Base-by-base conservation (phyloP, 2,113 vertebrate species). In the Mirza zaza region DNA sequence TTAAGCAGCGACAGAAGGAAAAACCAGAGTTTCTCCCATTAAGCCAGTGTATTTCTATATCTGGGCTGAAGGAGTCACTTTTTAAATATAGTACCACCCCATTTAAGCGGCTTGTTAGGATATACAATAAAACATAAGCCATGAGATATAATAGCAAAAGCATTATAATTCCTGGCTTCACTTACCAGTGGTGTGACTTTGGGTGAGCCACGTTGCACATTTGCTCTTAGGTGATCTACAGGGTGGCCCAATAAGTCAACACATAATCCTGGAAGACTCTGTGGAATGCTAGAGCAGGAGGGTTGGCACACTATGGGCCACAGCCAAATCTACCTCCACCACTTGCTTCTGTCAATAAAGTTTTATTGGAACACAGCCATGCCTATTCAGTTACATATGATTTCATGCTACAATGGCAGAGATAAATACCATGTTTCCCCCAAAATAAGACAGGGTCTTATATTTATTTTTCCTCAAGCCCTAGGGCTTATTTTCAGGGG, bases 11-110 rank as follows among this genome's bases (percentile, higher is more conserved):
- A 76, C 20, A 91, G 67, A 82, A 86, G 32, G 73, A 50, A 88
- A 95, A 91, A 27, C 7, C 45, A 95, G 32, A 57, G 73, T 68
- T 75, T 52, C 29, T 50, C 73, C 36, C 29, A 14, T 57, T 85
- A 77, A 80, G 45, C 81, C 68, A 36, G 14, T n/a, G 3, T 73
- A 36, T 96, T 76, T 91, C 65, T 87, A 2, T 65, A 90, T 82
- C 87, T 92, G 70, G 70, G 29, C 57, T 77, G 75, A 87, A 61
- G 71, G 88, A 92, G 70, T 96, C 59, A 82, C 59, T 92, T 92
- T 93, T 91, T 71, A 96, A 96, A 93, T 96, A 85, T n/a, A 81
- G 50, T 12, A 39, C 25, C 50, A 50, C 20, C 23, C 45, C 50
- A 25, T 48, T 57, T 27, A 84, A 59, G 68, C 8, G 65, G 71